phyloP scores from a whole-genome alignment of 23 tunicate genomes.

The Styela plicata region DNA sequence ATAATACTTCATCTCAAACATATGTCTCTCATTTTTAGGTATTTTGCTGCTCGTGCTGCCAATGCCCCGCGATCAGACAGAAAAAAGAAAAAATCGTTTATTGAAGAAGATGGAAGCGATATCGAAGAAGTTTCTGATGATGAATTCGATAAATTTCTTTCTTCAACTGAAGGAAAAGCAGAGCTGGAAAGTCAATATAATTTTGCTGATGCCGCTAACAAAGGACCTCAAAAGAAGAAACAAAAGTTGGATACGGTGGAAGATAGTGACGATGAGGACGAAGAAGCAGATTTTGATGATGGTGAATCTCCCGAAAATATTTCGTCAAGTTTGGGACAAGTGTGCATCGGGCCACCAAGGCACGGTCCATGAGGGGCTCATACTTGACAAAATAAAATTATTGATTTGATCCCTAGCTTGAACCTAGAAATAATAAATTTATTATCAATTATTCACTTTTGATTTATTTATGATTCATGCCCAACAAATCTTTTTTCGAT shows the following conservation, averaged over 20 bases:
- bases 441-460: too few species aligned
- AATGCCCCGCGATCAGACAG: neutral
- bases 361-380: too few species aligned
- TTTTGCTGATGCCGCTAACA: slow-evolving; percentile 23
- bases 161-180: slow-evolving; percentile 56
- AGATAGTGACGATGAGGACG: slow-evolving; percentile 29
- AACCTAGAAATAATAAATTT: too few species aligned
- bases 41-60: slow-evolving; percentile 27
- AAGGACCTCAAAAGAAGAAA: neutral
- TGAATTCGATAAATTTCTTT: slow-evolving; percentile 73
- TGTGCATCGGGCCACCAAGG: too few species aligned
- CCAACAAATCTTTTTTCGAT: too few species aligned
- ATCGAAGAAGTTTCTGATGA: slow-evolving; percentile 62
- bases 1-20: too few species aligned
- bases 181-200: slow-evolving; percentile 46
- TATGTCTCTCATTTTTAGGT: too few species aligned
- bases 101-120: slow-evolving; percentile 38
- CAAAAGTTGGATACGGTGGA: neutral
- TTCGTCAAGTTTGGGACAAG: too few species aligned
- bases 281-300: neutral
- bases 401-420: too few species aligned
- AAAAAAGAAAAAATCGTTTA: neutral
- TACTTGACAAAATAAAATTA: too few species aligned
- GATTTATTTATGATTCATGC: too few species aligned
- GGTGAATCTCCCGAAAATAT: too few species aligned